Base-by-base conservation (phyloP, 2,797 vertebrate species). In the Sternarchorhynchus goeldii region DNA sequence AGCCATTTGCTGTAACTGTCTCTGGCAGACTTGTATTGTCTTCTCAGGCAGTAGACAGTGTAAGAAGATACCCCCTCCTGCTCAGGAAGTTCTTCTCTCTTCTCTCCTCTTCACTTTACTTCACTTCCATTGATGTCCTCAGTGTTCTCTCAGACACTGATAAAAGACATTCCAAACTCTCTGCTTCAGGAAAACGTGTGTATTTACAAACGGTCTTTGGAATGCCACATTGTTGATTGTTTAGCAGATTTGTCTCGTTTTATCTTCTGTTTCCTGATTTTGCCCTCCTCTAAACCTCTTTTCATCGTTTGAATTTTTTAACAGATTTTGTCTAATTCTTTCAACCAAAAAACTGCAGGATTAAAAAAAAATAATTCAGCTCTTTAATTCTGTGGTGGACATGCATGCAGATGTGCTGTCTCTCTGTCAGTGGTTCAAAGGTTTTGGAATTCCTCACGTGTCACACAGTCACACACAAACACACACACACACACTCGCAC, bases 11-110 rank as follows among this genome's bases (percentile, higher is more conserved):
- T 68, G 3, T 41, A 73, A 36, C 10, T 18, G 0, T 77, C 45
- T 73, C 31, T 67, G 68, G 25, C 29, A 79, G 68, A 32, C 62
- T 75, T 77, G 66, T 41, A 78, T 78, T 76, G 80, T 82, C 45
- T 76, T 25, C 66, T 78, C 29, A 67, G 74, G 77, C 55, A 72
- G 65, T 64, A 62, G 67, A 41, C 36, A 68, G 60, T 67, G 60
- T 82, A 31, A 82, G 32, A 75, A 72, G 55, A 45, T 50, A 25
- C 62, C 60, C 70, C 34, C 20, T 65, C 29, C 55, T 32, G 18
- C 5, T 18, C 25, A 16, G 55, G 4, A 32, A 65, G 1, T 36
- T 50, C 56, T 64, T 21, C 41, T 75, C 29, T 64, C 31, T 60
- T 34, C 41, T 75, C 21, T 32, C 32, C 59, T 53, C 18, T 20